Evolutionary conservation across 2,888 invertebrate genomes (phyloP).

Genomic region (Drosophila kuntzei): DNA sequence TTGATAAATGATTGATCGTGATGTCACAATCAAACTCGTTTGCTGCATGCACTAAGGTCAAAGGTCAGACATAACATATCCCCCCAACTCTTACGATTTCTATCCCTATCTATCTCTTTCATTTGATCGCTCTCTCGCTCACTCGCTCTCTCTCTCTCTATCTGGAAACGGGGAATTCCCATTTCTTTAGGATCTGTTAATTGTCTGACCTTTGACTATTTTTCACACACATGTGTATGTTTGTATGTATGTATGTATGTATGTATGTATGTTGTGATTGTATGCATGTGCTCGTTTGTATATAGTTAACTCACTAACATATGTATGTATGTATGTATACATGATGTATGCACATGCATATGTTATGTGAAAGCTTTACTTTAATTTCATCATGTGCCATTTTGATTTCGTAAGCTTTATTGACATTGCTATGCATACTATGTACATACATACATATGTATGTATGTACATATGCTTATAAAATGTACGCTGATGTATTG

Average conservation of each 20-base stretch:
- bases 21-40: conserved; percentile 18
- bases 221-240: conserved; percentile 14
- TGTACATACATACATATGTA: conserved; percentile 12
- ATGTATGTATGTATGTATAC: conserved; percentile 4
- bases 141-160: background rate
- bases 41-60: conserved; percentile 40
- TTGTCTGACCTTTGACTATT: conserved; percentile 36
- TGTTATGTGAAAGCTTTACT: background rate
- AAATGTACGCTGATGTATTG: background rate
- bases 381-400: conserved; percentile 22
- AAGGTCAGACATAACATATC: conserved; percentile 38
- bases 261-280: conserved; percentile 17
- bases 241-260: conserved; percentile 33
- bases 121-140: conserved; percentile 11
- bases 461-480: background rate
- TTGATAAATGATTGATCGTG: conserved; percentile 10
- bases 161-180: background rate
- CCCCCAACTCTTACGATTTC: background rate
- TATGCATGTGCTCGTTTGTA: conserved; percentile 34
- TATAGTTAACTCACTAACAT: conserved; percentile 18
- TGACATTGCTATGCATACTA: conserved; percentile 7
- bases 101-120: conserved; percentile 27
- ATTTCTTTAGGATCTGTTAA: background rate
- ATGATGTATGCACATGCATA: conserved; percentile 14
- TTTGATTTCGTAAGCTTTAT: conserved; percentile 26